A percentile compares a stretch with the other conserved stretches of the same genome.
These are phyloP conservation scores for Drosophila nr. perissopoda DNA, from an alignment of 2,888 invertebrate species.

Conservation along the genomic window DNA sequence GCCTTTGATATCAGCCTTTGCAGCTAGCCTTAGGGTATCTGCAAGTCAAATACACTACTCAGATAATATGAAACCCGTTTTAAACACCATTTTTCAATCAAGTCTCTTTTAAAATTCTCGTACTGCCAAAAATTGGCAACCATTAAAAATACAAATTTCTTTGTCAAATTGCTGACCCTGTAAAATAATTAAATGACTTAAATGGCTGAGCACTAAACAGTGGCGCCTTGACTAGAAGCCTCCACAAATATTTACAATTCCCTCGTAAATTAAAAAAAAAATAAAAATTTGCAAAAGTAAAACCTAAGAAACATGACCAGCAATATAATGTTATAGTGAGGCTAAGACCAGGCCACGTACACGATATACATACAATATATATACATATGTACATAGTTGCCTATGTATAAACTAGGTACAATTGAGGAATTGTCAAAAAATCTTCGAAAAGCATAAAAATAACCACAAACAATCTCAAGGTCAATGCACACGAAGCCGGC, in stretches of 20 bases:
- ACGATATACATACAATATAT: constrained; percentile 3
- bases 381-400: not conserved
- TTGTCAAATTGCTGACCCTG: constrained; percentile 33
- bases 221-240: constrained; percentile 42
- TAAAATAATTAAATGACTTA: constrained; percentile 28
- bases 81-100: no score
- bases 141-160: not conserved
- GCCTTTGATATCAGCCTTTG: no score
- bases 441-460: constrained; percentile 51
- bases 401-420: constrained; percentile 52
- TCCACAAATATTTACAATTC: constrained; percentile 30
- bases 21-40: no score
- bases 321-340: constrained; percentile 55
- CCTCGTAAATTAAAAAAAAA: constrained; percentile 16
- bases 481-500: constrained; percentile 56
- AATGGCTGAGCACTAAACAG: constrained; percentile 12
- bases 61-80: not conserved
- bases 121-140: not conserved
- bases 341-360: constrained; percentile 22
- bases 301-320: constrained; percentile 57
- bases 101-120: not conserved
- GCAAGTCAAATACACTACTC: not conserved
- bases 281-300: constrained; percentile 46
- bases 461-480: constrained; percentile 59
- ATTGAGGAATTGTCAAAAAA: constrained; percentile 73